Evolutionary conservation across 2,797 vertebrate genomes (phyloP).

Genomic region (Gobionotothen gibberifrons): DNA sequence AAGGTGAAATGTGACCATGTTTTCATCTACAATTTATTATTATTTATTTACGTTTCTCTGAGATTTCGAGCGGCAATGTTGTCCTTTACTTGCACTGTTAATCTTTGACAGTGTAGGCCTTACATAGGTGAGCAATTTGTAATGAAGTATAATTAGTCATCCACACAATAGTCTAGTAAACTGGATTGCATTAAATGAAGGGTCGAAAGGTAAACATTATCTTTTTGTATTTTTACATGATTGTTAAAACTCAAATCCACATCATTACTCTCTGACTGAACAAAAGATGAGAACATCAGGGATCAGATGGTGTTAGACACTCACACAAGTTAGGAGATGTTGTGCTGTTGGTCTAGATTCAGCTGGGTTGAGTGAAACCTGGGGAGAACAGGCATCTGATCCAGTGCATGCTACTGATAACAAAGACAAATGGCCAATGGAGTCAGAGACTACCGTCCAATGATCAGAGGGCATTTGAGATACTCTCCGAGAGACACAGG

Average conservation of each 20-base stretch:
- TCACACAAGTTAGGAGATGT: constrained; percentile 24
- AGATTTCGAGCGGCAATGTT: too few relatives aligned
- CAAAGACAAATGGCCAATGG: constrained; percentile 67
- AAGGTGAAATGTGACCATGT: neutral
- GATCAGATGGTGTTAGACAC: constrained; percentile 31
- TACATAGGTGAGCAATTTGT: too few relatives aligned
- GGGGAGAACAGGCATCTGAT: constrained; percentile 61
- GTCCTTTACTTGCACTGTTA: too few relatives aligned
- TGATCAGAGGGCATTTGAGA: constrained; percentile 54
- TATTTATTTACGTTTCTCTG: too few relatives aligned
- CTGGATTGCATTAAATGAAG: too few relatives aligned
- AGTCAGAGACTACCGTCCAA: constrained; percentile 31
- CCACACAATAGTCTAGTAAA: too few relatives aligned
- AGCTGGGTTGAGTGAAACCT: constrained; percentile 49
- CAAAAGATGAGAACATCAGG: constrained; percentile 24
- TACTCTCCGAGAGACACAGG: constrained; percentile 47
- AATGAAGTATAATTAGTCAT: too few relatives aligned
- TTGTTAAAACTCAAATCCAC: constrained; percentile 26
- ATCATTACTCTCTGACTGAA: constrained; percentile 16
- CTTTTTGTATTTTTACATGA: constrained; percentile 12
- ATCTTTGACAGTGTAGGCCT: too few relatives aligned
- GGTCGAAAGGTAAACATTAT: neutral
- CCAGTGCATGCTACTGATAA: constrained; percentile 61
- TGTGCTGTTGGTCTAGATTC: constrained; percentile 15
- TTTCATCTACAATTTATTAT: too few relatives aligned